A percentile compares a stretch with the other conserved stretches of the same genome.
phyloP scores from a whole-genome alignment of 2,113 vertebrate species.

The Mesitornis unicolor region DNA sequence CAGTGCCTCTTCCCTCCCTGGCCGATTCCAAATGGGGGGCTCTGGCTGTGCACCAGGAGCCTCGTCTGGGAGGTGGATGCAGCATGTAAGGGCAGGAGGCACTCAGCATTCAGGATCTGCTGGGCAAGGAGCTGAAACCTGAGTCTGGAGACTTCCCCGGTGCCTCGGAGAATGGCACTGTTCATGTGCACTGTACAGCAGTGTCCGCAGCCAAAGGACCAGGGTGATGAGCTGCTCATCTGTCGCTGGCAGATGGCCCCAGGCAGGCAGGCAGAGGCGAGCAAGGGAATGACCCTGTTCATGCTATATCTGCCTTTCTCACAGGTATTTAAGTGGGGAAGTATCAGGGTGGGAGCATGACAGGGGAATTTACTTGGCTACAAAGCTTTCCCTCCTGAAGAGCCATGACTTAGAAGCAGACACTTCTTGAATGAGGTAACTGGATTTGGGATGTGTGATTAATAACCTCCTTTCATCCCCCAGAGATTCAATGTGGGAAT shows the following conservation, averaged over 20 bases:
- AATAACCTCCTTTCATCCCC: background rate
- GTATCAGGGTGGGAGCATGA: background rate
- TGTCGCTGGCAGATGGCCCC: background rate
- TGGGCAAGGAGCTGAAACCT: background rate
- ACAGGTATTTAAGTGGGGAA: background rate
- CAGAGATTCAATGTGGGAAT: background rate
- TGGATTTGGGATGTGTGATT: background rate
- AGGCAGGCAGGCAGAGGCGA: background rate
- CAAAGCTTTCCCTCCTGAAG: background rate
- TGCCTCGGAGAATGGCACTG: background rate
- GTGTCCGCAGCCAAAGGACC: background rate
- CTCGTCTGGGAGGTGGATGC: background rate
- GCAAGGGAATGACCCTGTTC: background rate
- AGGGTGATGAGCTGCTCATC: background rate
- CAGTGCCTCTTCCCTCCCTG: background rate
- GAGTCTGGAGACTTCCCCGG: background rate
- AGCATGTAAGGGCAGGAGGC: background rate
- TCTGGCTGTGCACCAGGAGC: background rate
- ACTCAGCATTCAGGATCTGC: background rate
- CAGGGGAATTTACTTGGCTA: background rate
- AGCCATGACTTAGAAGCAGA: background rate
- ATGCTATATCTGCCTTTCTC: background rate
- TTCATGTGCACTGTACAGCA: background rate
- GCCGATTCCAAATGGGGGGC: background rate
- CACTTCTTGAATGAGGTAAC: background rate